phyloP scores from a whole-genome alignment of 2,888 invertebrate species.

The Limnephilus lunatus region DNA sequence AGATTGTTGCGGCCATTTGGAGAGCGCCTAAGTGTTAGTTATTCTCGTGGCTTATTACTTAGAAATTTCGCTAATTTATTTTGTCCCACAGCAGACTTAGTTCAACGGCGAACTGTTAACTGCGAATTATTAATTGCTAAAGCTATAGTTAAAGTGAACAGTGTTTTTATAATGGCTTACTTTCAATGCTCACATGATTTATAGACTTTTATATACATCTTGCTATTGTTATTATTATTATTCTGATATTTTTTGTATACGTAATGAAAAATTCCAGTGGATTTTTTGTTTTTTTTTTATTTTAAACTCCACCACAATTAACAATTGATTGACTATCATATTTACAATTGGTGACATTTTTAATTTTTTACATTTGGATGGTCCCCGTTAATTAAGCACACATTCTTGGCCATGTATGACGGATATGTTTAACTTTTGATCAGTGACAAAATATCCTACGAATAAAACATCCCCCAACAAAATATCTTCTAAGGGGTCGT shows the following conservation, averaged over 20 bases:
- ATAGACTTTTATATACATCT: neutral
- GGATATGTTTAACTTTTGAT: too few relatives aligned
- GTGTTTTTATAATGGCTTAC: neutral
- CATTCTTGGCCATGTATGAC: too few relatives aligned
- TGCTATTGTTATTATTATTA: neutral
- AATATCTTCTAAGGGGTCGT: too few relatives aligned
- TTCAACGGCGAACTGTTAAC: neutral
- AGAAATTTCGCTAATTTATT: neutral
- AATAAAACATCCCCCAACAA: too few relatives aligned
- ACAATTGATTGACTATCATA: too few relatives aligned
- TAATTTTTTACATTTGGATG: neutral
- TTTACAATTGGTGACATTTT: too few relatives aligned
- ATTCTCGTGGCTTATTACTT: neutral
- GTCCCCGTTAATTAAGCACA: neutral
- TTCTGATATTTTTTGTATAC: neutral
- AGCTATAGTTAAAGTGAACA: neutral
- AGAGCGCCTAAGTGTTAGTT: conserved; percentile 12
- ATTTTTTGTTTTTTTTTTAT: neutral
- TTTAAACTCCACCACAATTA: neutral
- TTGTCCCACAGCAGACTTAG: neutral
- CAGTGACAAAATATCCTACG: too few relatives aligned
- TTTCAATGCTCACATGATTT: neutral
- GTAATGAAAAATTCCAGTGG: neutral
- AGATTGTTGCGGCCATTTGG: neutral
- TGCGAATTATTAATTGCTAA: neutral